Evolutionary conservation across 2,797 vertebrate genomes (phyloP).

Genomic region (Moxostoma hubbsi): DNA sequence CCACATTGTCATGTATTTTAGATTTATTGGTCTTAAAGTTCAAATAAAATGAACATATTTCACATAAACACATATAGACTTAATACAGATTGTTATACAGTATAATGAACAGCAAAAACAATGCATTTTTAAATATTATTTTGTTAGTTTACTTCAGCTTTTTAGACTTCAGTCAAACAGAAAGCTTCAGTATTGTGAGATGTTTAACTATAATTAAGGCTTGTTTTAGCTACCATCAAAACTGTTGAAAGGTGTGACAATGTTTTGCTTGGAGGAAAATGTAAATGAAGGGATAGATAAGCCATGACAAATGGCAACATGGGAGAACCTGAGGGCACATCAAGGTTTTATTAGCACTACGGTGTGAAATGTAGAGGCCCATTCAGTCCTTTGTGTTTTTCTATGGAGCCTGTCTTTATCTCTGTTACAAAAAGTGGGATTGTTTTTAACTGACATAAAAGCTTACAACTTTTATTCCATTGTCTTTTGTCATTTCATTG

Average conservation of each 20-base stretch:
- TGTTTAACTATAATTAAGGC: background rate
- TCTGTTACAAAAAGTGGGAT: background rate
- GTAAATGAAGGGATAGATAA: conserved; percentile 35
- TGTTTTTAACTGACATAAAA: conserved; percentile 5
- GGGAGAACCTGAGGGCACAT: background rate
- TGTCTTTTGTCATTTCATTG: background rate
- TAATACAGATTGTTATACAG: too few relatives aligned
- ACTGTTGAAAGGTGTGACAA: conserved; percentile 16
- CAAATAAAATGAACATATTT: too few relatives aligned
- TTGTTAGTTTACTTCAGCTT: too few relatives aligned
- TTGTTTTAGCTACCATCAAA: conserved; percentile 4
- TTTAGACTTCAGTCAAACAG: background rate
- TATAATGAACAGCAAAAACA: background rate
- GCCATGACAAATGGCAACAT: too few relatives aligned
- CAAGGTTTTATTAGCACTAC: conserved; percentile 1
- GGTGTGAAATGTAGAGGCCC: conserved; percentile 11
- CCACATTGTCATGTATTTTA: background rate
- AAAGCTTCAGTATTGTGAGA: background rate
- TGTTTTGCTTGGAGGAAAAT: conserved; percentile 5
- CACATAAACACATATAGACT: too few relatives aligned
- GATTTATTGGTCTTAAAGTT: background rate
- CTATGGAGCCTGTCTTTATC: background rate
- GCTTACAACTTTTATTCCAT: background rate
- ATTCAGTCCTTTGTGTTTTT: background rate
- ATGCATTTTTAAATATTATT: background rate